Evolutionary conservation across 2,113 vertebrate genomes (phyloP), one percentile per base, ranked within the genome.

Genomic region (Burhinus bistriatus): DNA sequence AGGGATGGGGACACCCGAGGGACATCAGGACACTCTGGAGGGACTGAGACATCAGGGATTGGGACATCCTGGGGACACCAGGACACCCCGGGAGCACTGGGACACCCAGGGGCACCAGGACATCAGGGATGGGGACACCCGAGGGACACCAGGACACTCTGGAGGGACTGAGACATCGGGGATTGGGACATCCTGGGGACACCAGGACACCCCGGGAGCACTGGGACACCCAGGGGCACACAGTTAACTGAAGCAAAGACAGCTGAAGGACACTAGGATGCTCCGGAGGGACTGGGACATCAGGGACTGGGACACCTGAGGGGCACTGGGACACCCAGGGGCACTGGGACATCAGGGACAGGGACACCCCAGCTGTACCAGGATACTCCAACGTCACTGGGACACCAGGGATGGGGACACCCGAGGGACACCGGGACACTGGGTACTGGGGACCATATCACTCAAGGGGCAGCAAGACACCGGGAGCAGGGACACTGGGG

Each of bases 61-160:
- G 5, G 26, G 72, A 36, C 26, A 23, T 6, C 9, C 9, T 6
- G 5, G 47, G 9, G 21, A 6, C 16, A 26, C 8, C 1, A 38
- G 47, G 36, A 38, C 38, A 16, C 10, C 5, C 42, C 4, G 17
- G 51, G 26, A 36, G 19, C 54, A 52, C 54, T 2, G 9, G 52
- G 27, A 30, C 27, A 59, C 42, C 42, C 42, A 12, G 42, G 42
- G 42, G 3, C 7, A 49, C 6, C 4, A 18, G 68, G 47, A 29
- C n/a, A 69, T 11, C 54, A 10, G 68, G 68, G 44, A 51, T 4
- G 2, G 81, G 81, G 68, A 42, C 32, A 32, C 5, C 12, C 12
- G 0, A 5, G 4, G 61, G 61, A 2, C 49, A 22, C 13, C 1
- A 20, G 54, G 18, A n/a, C 32, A 14, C 9, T 11, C 4, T 9